phyloP scores from a whole-genome alignment of 2,797 vertebrate genomes.

The Nyctalus aviator region DNA sequence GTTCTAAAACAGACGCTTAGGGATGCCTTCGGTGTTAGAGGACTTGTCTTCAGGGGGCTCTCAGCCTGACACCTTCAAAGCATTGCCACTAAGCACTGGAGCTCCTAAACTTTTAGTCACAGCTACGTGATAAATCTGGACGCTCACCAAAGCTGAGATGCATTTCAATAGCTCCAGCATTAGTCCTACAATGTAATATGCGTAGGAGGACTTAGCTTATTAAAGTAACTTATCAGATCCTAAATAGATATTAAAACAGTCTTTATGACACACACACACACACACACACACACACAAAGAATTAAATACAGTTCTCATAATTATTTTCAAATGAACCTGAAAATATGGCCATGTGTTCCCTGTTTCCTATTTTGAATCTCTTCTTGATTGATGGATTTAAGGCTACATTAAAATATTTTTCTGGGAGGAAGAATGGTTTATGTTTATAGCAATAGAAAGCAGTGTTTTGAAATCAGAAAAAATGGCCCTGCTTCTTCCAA shows the following conservation, averaged over 20 bases:
- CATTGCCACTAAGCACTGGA: not conserved
- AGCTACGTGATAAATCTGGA: not conserved
- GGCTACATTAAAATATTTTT: not conserved
- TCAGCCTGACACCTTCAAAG: slow-evolving; percentile 21
- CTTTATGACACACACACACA: not conserved
- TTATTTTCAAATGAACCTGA: not conserved
- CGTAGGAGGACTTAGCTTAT: not conserved
- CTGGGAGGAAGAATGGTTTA: not conserved
- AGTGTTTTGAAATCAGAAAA: slow-evolving; percentile 14
- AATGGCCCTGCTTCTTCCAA: not conserved
- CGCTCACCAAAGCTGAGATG: not conserved
- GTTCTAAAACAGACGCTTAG: not conserved
- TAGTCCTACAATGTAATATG: not conserved
- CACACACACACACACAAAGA: not conserved
- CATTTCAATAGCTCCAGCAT: not conserved
- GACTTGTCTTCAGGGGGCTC: not conserved
- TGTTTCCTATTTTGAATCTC: not conserved
- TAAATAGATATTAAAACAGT: not conserved
- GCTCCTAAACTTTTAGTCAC: slow-evolving; percentile 40
- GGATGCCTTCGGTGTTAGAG: not conserved
- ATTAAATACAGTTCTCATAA: not conserved
- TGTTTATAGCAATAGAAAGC: not conserved
- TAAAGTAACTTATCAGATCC: not conserved
- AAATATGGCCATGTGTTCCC: not conserved
- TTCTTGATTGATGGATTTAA: not conserved